A percentile compares a stretch with the other conserved stretches of the same genome.
Evolutionary conservation across 2,888 invertebrate genomes (phyloP).

Genomic region (Luffia ferchaultella): DNA sequence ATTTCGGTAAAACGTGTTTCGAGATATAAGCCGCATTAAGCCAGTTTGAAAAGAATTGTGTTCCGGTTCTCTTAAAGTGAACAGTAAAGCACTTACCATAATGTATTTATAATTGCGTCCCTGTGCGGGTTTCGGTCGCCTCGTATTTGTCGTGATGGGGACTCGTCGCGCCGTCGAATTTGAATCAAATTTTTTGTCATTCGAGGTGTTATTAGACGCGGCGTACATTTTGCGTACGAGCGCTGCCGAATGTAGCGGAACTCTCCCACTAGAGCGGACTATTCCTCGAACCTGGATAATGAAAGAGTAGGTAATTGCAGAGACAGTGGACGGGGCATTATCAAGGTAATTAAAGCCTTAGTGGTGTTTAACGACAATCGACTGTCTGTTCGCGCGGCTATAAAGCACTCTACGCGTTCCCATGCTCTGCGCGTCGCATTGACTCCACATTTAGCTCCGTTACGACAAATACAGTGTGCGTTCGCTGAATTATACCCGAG

Average conservation of each 20-base stretch:
- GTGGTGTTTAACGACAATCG: slow-evolving; percentile 29
- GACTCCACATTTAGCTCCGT: slow-evolving; percentile 49
- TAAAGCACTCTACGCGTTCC: slow-evolving; percentile 29
- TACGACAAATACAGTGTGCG: slow-evolving; percentile 47
- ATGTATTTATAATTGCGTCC: slow-evolving; percentile 59
- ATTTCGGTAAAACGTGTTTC: slow-evolving; percentile 23
- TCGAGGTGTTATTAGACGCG: too few relatives aligned
- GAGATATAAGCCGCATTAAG: slow-evolving; percentile 26
- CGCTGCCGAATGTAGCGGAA: too few relatives aligned
- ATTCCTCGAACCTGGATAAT: neutral
- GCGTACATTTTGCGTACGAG: too few relatives aligned
- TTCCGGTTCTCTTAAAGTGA: slow-evolving; percentile 29
- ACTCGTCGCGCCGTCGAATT: slow-evolving; percentile 6
- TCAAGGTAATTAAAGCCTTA: slow-evolving; percentile 39
- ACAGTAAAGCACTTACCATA: slow-evolving; percentile 48
- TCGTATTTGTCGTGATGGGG: slow-evolving; percentile 26
- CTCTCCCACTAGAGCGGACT: too few relatives aligned
- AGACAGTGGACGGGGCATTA: slow-evolving; percentile 18
- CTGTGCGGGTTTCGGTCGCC: slow-evolving; percentile 31
- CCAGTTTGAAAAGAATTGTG: slow-evolving; percentile 27
- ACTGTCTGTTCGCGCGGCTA: slow-evolving; percentile 22
- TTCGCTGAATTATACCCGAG: slow-evolving; percentile 39
- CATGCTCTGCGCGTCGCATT: slow-evolving; percentile 29
- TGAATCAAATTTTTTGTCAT: slow-evolving; percentile 3
- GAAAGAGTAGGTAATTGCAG: neutral